Evolutionary conservation across 1,140 invertebrate genomes (phyloP).

Genomic region (Marisa cornuarietis): DNA sequence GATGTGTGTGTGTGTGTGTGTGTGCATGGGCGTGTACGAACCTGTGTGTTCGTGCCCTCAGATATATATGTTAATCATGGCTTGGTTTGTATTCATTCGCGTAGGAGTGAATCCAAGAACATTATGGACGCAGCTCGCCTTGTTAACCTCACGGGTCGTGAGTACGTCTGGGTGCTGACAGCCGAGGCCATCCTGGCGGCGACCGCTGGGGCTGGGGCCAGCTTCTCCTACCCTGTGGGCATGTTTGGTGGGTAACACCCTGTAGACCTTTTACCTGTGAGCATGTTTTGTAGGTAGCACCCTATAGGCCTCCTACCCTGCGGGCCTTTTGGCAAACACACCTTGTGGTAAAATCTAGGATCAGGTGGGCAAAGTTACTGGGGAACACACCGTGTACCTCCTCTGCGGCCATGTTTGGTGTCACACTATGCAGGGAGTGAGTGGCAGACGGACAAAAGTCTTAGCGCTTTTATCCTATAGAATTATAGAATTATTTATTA

Average conservation of each 20-base stretch:
- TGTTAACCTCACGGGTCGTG: conserved; percentile 38
- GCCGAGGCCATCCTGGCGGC: conserved; percentile 22
- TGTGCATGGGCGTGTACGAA: no score
- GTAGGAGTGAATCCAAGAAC: conserved; percentile 34
- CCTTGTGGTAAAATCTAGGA: no score
- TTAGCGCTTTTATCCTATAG: no score
- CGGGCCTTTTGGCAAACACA: no score
- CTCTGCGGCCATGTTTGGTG: background rate
- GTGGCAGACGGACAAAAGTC: no score
- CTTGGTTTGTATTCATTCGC: background rate
- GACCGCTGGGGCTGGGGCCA: background rate
- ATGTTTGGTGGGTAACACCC: conserved; percentile 35
- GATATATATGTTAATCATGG: no score
- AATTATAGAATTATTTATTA: no score
- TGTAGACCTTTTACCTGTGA: background rate
- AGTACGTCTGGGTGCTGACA: conserved; percentile 52
- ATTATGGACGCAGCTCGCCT: conserved; percentile 38
- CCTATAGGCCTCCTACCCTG: background rate
- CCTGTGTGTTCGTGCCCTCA: no score
- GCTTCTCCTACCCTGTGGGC: conserved; percentile 31
- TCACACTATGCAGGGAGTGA: no score
- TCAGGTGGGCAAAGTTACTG: no score
- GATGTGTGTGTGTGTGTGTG: no score
- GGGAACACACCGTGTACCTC: no score
- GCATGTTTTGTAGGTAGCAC: background rate